These are phyloP conservation scores for Drosophila ironensis DNA, from an alignment of 1,140 invertebrate species.

Conservation along the genomic window DNA sequence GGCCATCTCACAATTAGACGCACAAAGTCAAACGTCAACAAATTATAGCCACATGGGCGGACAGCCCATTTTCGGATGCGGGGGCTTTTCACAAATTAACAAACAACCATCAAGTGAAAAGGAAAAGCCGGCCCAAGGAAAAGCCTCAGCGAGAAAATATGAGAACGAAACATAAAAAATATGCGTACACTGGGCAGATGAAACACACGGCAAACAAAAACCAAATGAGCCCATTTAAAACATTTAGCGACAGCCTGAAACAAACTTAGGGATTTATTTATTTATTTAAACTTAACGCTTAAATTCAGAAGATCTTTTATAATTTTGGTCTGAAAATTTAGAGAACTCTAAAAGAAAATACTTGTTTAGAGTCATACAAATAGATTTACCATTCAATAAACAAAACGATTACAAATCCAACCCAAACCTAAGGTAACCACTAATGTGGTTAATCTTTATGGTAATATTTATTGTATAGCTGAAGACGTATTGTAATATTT, in stretches of 20 bases:
- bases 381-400: too few species aligned
- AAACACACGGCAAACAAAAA: too few species aligned
- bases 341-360: too few species aligned
- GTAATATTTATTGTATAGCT: too few species aligned
- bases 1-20: slow-evolving; percentile 73
- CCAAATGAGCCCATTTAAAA: slow-evolving; percentile 5
- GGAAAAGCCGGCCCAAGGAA: slow-evolving; percentile 44
- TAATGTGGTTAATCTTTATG: too few species aligned
- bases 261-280: neutral
- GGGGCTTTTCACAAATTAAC: slow-evolving; percentile 67
- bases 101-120: slow-evolving; percentile 69
- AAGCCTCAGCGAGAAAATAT: slow-evolving; percentile 38
- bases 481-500: neutral
- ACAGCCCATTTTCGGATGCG: slow-evolving; percentile 14
- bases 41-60: slow-evolving; percentile 78
- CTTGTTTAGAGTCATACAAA: too few species aligned
- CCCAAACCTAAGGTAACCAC: too few species aligned
- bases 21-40: slow-evolving; percentile 80
- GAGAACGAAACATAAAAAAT: slow-evolving; percentile 15
- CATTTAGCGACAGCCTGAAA: neutral
- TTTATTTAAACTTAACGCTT: neutral
- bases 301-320: too few species aligned
- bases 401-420: too few species aligned
- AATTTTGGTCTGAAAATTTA: too few species aligned
- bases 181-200: too few species aligned